Base-by-base conservation (phyloP, 2,797 vertebrate genomes). In the Natrix natrix region DNA sequence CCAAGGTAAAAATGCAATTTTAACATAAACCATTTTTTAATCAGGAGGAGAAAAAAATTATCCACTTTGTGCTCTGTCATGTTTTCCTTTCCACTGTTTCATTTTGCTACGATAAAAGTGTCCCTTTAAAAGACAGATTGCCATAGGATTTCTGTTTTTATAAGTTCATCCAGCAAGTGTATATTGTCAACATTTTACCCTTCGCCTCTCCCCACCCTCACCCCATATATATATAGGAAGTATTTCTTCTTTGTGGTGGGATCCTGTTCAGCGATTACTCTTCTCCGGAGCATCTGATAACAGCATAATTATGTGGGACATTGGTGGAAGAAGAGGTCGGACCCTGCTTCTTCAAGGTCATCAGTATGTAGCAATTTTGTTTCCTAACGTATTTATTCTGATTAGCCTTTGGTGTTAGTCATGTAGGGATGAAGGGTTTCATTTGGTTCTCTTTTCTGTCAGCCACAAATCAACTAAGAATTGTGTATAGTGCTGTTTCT, bases 271-370 rank as follows among this genome's bases (percentile, higher is more conserved):
- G 91, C 98, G 98, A 93, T 97, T 99, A 95, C 98, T 99, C 94
- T 99, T 99, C 97, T 99, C 99, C 0, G 99, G 99, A 92, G 99
- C 99, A 6, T 99, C 99, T 0, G 99, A 99, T 97, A 98, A 99
- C 98, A 99, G 99, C 96, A 98, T 99, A 96, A 99, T 99, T 97
- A 99, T 99, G 98, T 99, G 99, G 99, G 99, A 99, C 97, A 99
- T 99, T 8, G 99, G 99, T n/a, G 99, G 99, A 92, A 98, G 98
- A 94, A 99, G 99, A 95, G 99, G 99, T 88, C 97, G 99, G 87
- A 99, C 98, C 0, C 96, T 99, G 69, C 96, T 99, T 89, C 97
- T 99, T 86, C 99, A 99, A 97, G 99, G 99, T 96, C 99, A 99
- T 95, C 99, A 99, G 99, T 99, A 97, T 97, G 98, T 97, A 93